phyloP scores from a whole-genome alignment of 30 jellyfish, hydroid and myxozoan species.

The Hydractinia echinata region DNA sequence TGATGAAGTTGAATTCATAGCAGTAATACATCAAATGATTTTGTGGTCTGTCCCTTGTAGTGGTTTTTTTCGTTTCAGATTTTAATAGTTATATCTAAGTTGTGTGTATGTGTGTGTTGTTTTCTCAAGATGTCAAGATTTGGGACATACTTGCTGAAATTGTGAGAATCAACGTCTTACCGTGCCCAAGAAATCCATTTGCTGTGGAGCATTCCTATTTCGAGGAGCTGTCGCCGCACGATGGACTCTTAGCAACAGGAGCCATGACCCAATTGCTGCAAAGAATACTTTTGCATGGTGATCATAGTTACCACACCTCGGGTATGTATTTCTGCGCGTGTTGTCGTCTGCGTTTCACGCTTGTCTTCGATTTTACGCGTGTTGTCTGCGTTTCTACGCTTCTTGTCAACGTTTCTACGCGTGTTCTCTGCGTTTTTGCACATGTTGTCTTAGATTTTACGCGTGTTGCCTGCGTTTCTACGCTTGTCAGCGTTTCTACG shows the following conservation, averaged over 20 bases:
- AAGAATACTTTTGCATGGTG: constrained; percentile 41
- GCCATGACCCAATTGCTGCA: constrained; percentile 82
- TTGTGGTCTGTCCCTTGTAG: neutral
- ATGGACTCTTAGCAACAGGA: constrained; percentile 78
- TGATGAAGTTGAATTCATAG: too few relatives aligned
- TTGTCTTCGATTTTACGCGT: neutral
- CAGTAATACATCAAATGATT: neutral
- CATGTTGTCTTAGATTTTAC: too few relatives aligned
- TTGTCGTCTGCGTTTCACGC: neutral
- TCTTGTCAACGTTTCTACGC: too few relatives aligned
- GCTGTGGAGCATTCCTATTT: constrained; percentile 77
- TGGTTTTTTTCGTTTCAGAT: neutral
- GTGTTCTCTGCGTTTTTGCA: too few relatives aligned
- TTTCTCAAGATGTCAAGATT: constrained; percentile 29
- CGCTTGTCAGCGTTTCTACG: too few relatives aligned
- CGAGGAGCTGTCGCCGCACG: constrained; percentile 61
- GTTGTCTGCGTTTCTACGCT: too few relatives aligned
- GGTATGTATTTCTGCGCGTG: constrained; percentile 32
- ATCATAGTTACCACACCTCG: constrained; percentile 65
- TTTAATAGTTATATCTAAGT: neutral
- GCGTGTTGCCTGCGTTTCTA: too few relatives aligned
- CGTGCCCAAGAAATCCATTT: constrained; percentile 91
- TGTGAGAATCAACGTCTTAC: constrained; percentile 70
- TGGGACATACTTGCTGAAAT: constrained; percentile 86
- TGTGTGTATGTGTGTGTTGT: neutral